Base-by-base conservation (phyloP, 2,888 invertebrate species). In the Marasmarcha lunaedactyla region DNA sequence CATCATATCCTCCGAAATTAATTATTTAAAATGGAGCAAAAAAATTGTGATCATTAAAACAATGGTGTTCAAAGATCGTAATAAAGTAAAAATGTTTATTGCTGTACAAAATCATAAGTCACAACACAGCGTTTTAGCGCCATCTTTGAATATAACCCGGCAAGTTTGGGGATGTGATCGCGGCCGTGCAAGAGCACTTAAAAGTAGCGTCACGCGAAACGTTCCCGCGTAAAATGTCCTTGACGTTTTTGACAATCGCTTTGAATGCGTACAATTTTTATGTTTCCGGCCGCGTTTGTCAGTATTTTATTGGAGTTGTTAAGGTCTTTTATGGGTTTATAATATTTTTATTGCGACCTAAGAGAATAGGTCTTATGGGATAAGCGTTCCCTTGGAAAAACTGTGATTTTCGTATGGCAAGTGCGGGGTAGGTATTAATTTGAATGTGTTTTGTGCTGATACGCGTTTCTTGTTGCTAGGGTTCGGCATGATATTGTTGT, bases 181-280 rank as follows among this genome's bases (percentile, higher is more conserved):
- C 10, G 2, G 20, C 11, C 15, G 15, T 36, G 11, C 12, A 36
- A 10, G 25, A 11, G 11, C 5, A 11, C 36, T 11, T 11, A 5
- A 11, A 25, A 20, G 10, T n/a, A 4, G 12, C 14, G n/a, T 2
- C 12, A n/a, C 20, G 15, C 33, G 15, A 20, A 9, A 15, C 15
- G 37, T 11, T 34, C 40, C n/a, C 26, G 46, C 39, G 2, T 46
- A 25, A 33, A 12, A 15, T 40, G 47, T 43, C 51, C 51, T 51
- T 49, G 49, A 41, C 39, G 37, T 42, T 42, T 47, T 46, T 46
- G 48, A 47, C 47, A 46, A 44, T 41, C 44, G 45, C 41, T 42
- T 38, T 41, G 35, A 38, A 37, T 3, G n/a, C 36, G 36, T n/a
- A 11, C 13, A 14, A 27, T 42, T 41, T 41, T 45, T 45, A 45